Evolutionary conservation across 2,113 vertebrate genomes (phyloP), one percentile per base, ranked within the genome.

Genomic region (Eulemur rufifrons): DNA sequence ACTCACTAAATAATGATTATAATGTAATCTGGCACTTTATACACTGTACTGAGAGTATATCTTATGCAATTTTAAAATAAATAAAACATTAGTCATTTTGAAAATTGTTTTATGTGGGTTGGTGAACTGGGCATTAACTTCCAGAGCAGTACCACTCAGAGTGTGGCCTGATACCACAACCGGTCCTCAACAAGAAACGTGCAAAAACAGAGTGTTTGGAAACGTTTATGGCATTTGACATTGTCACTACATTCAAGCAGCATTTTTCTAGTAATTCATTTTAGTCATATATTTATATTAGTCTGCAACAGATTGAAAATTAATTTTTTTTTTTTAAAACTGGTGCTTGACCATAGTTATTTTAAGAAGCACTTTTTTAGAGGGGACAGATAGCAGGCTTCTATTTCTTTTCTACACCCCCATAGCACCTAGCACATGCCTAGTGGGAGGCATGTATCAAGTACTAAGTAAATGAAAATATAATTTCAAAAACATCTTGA

Each of bases 241-340:
- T 0, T 14, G 39, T 52, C 59, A 20, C 76, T 29, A 42, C 17
- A 8, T 20, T 39, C 61, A 25, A 45, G 29, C 56, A 14, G 27
- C 47, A 68, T 56, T 80, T 77, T 39, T 42, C 91, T 54, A 81
- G 66, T n/a, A 80, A 91, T 59, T 73, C 54, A n/a, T 61, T 81
- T 84, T 89, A 77, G 82, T 95, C 89, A 83, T 15, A 8, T 20
- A 59, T 77, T 86, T 68, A 29, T 42, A 90, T 74, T 74, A 74
- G 37, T 84, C 47, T 89, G 77, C 45, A 92, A 96, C 42, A 92
- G 86, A 83, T 17, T 96, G 73, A 91, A 96, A 91, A 77, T 42
- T 88, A 94, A 73, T 42, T 42, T 42, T 42, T 42, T 39, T 92
- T 66, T 47, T 52, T n/a, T 50, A 83, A 95, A 92, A 20, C n/a